Conservation (phyloP, 2,797 vertebrate species). For the Galaxias olidus region DNA sequence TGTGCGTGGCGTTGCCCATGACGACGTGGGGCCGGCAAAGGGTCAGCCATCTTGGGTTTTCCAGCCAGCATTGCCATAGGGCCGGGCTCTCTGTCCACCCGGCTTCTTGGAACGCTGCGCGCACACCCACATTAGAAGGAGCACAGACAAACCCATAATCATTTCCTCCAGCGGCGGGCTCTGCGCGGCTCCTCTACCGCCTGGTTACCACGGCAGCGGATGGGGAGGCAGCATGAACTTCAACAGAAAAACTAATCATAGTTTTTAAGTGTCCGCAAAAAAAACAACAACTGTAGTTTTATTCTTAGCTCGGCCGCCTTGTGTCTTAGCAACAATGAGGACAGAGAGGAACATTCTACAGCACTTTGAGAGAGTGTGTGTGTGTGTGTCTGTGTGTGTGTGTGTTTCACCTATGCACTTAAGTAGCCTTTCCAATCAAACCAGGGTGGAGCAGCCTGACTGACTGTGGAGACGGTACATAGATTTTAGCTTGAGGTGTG, state of each 20-base stretch:
- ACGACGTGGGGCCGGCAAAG: too few species aligned
- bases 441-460: neutral
- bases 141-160: conserved; percentile 15
- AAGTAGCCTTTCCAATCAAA: too few species aligned
- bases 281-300: conserved; percentile 36
- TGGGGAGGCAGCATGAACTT: conserved; percentile 17
- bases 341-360: conserved; percentile 25
- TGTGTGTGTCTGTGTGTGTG: too few species aligned
- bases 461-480: neutral
- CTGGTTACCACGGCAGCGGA: conserved; percentile 47
- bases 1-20: too few species aligned
- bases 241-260: conserved; percentile 14
- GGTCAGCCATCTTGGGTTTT: too few species aligned
- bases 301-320: conserved; percentile 35
- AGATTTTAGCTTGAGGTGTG: neutral
- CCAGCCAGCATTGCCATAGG: too few species aligned
- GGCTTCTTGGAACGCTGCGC: too few species aligned
- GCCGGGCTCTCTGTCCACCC: too few species aligned
- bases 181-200: neutral
- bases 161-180: conserved; percentile 28
- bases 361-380: conserved; percentile 8
- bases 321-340: conserved; percentile 65
- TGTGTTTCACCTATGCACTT: neutral
- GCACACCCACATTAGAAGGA: too few species aligned
- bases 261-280: conserved; percentile 22